These are phyloP conservation scores for Elegia similella DNA, from an alignment of 2,888 invertebrate species.

Conservation along the genomic window DNA sequence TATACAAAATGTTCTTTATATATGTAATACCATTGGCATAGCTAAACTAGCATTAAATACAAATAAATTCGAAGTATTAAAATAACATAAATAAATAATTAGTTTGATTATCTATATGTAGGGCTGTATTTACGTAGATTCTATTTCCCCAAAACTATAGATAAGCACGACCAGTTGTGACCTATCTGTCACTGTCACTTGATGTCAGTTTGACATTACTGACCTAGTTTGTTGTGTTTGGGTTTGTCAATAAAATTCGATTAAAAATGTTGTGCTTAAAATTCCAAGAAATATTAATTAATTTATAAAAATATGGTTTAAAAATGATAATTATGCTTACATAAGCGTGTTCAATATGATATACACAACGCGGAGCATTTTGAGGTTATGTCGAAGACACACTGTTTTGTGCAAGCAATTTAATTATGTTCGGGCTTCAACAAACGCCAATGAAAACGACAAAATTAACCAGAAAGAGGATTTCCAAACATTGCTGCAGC, in stretches of 20 bases:
- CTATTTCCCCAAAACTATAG: background rate
- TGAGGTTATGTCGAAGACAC: slow-evolving; percentile 66
- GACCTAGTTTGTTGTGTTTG: slow-evolving; percentile 1
- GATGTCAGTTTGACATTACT: background rate
- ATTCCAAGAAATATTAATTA: background rate
- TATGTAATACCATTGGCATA: too few relatives aligned
- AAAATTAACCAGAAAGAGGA: slow-evolving; percentile 35
- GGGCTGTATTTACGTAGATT: background rate
- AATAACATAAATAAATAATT: too few relatives aligned
- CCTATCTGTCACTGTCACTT: background rate
- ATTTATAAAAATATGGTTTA: background rate
- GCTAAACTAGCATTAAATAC: too few relatives aligned
- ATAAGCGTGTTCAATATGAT: slow-evolving; percentile 38
- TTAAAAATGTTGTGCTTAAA: background rate
- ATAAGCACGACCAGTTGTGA: background rate
- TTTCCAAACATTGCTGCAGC: slow-evolving; percentile 47
- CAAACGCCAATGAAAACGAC: slow-evolving; percentile 27
- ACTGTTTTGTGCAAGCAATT: slow-evolving; percentile 43
- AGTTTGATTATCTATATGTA: too few relatives aligned
- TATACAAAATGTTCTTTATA: too few relatives aligned
- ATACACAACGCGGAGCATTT: slow-evolving; percentile 51
- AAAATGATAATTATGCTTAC: background rate
- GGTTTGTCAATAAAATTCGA: background rate
- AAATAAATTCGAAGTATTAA: too few relatives aligned
- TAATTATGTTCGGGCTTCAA: slow-evolving; percentile 38